phyloP scores from a whole-genome alignment of 2,113 vertebrate genomes.

The Actenoides hombroni region DNA sequence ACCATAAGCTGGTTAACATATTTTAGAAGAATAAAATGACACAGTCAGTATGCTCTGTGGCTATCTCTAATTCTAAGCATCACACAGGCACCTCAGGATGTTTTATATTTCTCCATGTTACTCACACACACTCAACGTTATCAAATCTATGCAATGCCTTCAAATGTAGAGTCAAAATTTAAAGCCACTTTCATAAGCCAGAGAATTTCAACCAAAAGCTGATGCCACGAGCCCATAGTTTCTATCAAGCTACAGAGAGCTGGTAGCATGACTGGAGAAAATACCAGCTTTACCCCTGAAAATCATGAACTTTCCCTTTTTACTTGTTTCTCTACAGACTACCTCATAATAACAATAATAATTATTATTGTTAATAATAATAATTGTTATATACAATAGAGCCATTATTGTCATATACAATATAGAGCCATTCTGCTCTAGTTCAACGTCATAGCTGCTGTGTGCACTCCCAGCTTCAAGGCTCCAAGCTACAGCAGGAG shows the following conservation, averaged over 20 bases:
- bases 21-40: background rate
- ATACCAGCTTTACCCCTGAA: background rate
- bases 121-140: background rate
- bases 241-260: background rate
- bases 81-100: background rate
- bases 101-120: background rate
- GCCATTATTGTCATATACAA: too few relatives aligned
- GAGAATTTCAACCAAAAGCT: background rate
- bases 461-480: background rate
- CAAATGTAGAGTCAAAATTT: background rate
- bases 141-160: background rate
- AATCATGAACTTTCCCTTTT: background rate
- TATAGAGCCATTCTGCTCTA: background rate
- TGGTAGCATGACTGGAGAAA: background rate
- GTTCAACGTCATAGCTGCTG: background rate
- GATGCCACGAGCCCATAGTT: background rate
- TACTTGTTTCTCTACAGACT: background rate
- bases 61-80: background rate
- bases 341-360: background rate
- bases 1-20: background rate
- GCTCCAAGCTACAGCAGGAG: background rate
- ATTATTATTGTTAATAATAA: too few relatives aligned
- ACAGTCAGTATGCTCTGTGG: background rate
- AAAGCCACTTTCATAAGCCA: background rate
- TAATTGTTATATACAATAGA: too few relatives aligned